Conservation (phyloP, 1,140 invertebrate species). For the Temnothorax curvispinosus region DNA sequence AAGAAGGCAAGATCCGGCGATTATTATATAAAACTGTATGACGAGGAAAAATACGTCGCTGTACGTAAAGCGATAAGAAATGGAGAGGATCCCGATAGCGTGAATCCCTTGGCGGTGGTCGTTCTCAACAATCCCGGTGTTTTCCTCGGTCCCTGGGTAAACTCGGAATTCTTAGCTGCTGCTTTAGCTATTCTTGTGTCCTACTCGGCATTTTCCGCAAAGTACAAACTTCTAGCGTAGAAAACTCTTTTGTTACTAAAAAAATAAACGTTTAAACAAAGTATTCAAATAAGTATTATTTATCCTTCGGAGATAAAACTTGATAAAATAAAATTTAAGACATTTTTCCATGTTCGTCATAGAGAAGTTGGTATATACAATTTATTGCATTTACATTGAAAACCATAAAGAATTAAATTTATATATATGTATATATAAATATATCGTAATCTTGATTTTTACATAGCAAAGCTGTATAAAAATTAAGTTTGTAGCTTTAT, state of each 20-base stretch:
- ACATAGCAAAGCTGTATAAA: neutral
- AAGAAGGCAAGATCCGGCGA: slow-evolving; percentile 92
- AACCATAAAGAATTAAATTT: neutral
- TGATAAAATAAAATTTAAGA: neutral
- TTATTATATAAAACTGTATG: slow-evolving; percentile 93
- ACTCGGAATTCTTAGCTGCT: slow-evolving; percentile 96
- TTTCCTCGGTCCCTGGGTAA: slow-evolving; percentile 96
- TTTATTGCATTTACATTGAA: neutral
- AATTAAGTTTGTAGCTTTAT: neutral
- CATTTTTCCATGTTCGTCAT: neutral
- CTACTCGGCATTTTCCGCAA: slow-evolving; percentile 94
- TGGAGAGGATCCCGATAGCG: slow-evolving; percentile 88
- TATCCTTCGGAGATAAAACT: neutral
- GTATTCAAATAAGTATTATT: slow-evolving; percentile 24
- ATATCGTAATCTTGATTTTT: slow-evolving; percentile 2
- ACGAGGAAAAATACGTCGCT: slow-evolving; percentile 95
- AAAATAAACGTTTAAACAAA: slow-evolving; percentile 34
- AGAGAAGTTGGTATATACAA: neutral
- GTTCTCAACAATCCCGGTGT: slow-evolving; percentile 93
- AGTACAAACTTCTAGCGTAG: slow-evolving; percentile 90
- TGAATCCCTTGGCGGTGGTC: slow-evolving; percentile 92
- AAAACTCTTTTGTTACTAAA: slow-evolving; percentile 22
- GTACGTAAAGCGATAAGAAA: slow-evolving; percentile 91
- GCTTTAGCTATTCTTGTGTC: slow-evolving; percentile 92
- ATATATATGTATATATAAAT: neutral